Evolutionary conservation across 2,888 invertebrate species (phyloP), one percentile per base, ranked within the genome.

Genomic region (Xestia xanthographa): DNA sequence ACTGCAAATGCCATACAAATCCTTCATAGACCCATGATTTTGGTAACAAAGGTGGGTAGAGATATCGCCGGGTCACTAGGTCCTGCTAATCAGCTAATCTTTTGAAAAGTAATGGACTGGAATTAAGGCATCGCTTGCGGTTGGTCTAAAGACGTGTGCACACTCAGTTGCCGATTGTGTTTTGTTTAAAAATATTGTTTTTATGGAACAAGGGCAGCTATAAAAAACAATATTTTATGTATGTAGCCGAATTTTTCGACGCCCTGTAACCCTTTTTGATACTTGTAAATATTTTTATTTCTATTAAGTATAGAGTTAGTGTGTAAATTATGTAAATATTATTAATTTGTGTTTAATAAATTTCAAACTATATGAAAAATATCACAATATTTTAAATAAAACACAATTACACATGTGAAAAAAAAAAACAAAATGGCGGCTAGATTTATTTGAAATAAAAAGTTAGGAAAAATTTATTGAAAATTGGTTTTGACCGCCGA

Each of bases 41-140:
- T 6, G 38, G 41, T 58, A 66, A 75, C 75, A 80, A 84, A 86
- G 85, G 78, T 76, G 72, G 14, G 20, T 34, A 73, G n/a, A 75
- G 81, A 86, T 83, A 86, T 72, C 62, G 79, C 62, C 82, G 84
- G 77, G 82, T 83, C 82, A 82, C 83, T 85, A 81, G 80, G 77
- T 75, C 53, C 68, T 77, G 72, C 85, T 92, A 89, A 91, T 90
- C 87, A 86, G 72, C 74, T 86, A 87, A 86, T 86, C 86, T 87
- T 88, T 83, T 86, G 87, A 66, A 74, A 84, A 88, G 89, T 90
- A 91, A 92, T 91, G 90, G 88, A 75, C 84, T 75, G 90, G 91
- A 92, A 91, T 80, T 75, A 86, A 83, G 81, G 89, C 87, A 70
- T 82, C 86, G 82, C 76, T 82, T 86, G 78, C 60, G 50, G 43